Conservation (phyloP, 2,888 invertebrate genomes). For the Antheraea yamamai region DNA sequence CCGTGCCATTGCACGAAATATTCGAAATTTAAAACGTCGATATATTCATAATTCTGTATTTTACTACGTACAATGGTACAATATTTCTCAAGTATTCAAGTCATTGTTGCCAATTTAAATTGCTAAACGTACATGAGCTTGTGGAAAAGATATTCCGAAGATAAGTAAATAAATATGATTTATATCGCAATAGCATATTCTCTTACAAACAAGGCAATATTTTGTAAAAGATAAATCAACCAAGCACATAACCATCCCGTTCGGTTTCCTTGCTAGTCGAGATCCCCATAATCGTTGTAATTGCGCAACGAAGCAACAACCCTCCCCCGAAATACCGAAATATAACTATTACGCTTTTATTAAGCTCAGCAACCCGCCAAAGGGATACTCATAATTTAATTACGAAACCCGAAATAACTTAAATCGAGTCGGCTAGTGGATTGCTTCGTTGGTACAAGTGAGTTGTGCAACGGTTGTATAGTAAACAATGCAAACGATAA, state of each 20-base stretch:
- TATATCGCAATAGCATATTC: neutral
- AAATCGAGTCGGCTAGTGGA: slow-evolving; percentile 40
- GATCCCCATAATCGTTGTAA: slow-evolving; percentile 51
- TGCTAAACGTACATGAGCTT: too few species aligned
- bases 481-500: neutral
- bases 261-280: slow-evolving; percentile 38
- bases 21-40: too few species aligned
- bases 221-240: slow-evolving; percentile 22
- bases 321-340: slow-evolving; percentile 66
- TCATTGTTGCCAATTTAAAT: too few species aligned
- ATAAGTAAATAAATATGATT: neutral
- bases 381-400: slow-evolving; percentile 78
- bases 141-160: neutral
- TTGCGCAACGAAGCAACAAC: slow-evolving; percentile 61
- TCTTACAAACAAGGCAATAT: slow-evolving; percentile 7
- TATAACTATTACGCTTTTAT: slow-evolving; percentile 79
- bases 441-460: neutral
- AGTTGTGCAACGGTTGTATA: slow-evolving; percentile 15
- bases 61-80: too few species aligned
- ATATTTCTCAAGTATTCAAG: too few species aligned
- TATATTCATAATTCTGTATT: too few species aligned
- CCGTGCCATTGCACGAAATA: too few species aligned
- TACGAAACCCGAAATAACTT: slow-evolving; percentile 66
- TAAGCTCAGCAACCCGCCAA: slow-evolving; percentile 71
- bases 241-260: slow-evolving; percentile 35